A percentile compares a stretch with the other conserved stretches of the same genome.
These are phyloP conservation scores for Ctenodactylus gundi DNA, from an alignment of 2,113 vertebrate genomes.

Conservation along the genomic window DNA sequence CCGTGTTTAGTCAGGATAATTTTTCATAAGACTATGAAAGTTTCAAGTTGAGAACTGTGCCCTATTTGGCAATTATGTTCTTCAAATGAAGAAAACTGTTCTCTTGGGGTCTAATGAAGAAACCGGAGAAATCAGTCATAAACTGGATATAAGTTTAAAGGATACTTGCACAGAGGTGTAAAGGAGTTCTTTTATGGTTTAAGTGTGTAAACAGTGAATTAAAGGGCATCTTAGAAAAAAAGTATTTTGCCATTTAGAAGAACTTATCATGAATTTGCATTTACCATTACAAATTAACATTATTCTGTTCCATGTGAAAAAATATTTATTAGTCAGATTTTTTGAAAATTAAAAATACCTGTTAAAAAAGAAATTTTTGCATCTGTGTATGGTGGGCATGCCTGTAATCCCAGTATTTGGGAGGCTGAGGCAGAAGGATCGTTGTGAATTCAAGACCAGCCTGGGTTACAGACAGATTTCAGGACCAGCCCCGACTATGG, in stretches of 20 bases:
- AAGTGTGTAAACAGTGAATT: not conserved
- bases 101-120: constrained; percentile 63
- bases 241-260: not conserved
- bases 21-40: constrained; percentile 42
- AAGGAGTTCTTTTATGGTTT: constrained; percentile 27
- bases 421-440: too few relatives aligned
- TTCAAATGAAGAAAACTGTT: constrained; percentile 70
- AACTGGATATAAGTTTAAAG: constrained; percentile 42
- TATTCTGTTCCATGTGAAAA: not conserved
- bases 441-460: too few relatives aligned
- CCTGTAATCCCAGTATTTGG: too few relatives aligned
- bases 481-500: too few relatives aligned
- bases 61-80: constrained; percentile 66
- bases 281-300: not conserved
- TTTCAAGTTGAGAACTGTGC: constrained; percentile 61
- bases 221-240: not conserved
- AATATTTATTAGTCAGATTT: not conserved
- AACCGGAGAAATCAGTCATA: constrained; percentile 61
- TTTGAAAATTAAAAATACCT: constrained; percentile 27
- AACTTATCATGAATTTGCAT: constrained; percentile 10
- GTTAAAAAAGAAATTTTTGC: too few relatives aligned
- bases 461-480: too few relatives aligned
- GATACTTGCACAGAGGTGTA: constrained; percentile 55
- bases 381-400: too few relatives aligned
- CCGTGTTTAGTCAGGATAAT: not conserved